These are phyloP conservation scores for Oncorhynchus keta DNA, from an alignment of 2,113 vertebrate genomes.

Conservation along the genomic window DNA sequence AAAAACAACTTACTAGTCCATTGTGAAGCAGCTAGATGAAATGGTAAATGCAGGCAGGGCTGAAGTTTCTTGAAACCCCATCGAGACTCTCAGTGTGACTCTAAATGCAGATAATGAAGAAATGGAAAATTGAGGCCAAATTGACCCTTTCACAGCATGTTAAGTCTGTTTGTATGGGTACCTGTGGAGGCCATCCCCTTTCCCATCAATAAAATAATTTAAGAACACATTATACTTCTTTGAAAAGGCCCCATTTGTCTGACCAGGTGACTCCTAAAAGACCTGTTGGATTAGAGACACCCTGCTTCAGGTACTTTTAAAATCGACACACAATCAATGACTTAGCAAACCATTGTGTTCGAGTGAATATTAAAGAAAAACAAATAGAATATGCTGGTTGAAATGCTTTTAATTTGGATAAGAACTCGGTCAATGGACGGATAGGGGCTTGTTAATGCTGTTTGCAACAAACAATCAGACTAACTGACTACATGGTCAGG, in stretches of 20 bases:
- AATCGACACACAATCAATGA: constrained; percentile 74
- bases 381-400: constrained; percentile 38
- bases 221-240: constrained; percentile 93
- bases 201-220: constrained; percentile 95
- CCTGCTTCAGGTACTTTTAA: constrained; percentile 82
- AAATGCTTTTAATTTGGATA: constrained; percentile 43
- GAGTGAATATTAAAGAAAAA: constrained; percentile 70
- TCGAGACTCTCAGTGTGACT: constrained; percentile 82
- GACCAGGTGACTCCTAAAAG: constrained; percentile 99
- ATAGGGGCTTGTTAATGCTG: constrained; percentile 14
- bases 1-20: constrained; percentile 77
- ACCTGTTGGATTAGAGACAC: constrained; percentile 84
- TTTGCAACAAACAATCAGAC: background rate
- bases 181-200: constrained; percentile 92
- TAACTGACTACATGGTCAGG: background rate
- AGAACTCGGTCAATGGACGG: constrained; percentile 55
- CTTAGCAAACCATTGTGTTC: constrained; percentile 71
- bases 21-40: constrained; percentile 72
- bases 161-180: constrained; percentile 88
- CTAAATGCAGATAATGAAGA: constrained; percentile 87
- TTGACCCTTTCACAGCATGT: constrained; percentile 97
- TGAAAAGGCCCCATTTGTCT: constrained; percentile 94
- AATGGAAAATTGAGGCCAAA: constrained; percentile 97
- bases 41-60: constrained; percentile 79
- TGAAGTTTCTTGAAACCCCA: constrained; percentile 80